Evolutionary conservation across 2,888 invertebrate genomes (phyloP).

Genomic region (Ormyrus thymus): DNA sequence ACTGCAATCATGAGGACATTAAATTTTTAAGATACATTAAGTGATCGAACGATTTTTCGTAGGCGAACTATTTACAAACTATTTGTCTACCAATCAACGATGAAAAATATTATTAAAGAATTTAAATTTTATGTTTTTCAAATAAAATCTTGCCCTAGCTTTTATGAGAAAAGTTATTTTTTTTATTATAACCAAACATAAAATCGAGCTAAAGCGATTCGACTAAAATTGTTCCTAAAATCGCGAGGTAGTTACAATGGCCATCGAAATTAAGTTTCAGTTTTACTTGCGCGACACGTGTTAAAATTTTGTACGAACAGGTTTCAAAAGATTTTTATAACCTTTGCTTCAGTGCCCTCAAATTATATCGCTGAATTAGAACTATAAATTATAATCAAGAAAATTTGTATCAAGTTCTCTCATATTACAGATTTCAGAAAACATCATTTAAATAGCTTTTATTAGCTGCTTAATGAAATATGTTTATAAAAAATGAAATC

Average conservation of each 20-base stretch:
- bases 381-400: not conserved
- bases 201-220: not conserved
- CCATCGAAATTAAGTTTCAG: not conserved
- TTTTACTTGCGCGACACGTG: too few species aligned
- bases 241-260: not conserved
- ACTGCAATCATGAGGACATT: slow-evolving; percentile 20
- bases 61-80: not conserved
- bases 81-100: too few species aligned
- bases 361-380: not conserved
- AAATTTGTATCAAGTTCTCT: not conserved
- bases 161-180: too few species aligned
- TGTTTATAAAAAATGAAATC: too few species aligned
- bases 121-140: too few species aligned
- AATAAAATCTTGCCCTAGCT: too few species aligned
- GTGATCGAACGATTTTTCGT: not conserved
- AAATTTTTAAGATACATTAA: slow-evolving; percentile 12
- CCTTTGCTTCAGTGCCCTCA: too few species aligned
- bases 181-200: not conserved
- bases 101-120: too few species aligned
- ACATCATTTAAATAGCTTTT: not conserved
- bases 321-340: too few species aligned
- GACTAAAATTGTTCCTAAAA: not conserved
- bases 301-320: too few species aligned
- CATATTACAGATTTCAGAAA: not conserved
- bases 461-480: too few species aligned